Evolutionary conservation across 1,140 invertebrate genomes (phyloP), one percentile per base, ranked within the genome.

Genomic region (Drosophila pandora): DNA sequence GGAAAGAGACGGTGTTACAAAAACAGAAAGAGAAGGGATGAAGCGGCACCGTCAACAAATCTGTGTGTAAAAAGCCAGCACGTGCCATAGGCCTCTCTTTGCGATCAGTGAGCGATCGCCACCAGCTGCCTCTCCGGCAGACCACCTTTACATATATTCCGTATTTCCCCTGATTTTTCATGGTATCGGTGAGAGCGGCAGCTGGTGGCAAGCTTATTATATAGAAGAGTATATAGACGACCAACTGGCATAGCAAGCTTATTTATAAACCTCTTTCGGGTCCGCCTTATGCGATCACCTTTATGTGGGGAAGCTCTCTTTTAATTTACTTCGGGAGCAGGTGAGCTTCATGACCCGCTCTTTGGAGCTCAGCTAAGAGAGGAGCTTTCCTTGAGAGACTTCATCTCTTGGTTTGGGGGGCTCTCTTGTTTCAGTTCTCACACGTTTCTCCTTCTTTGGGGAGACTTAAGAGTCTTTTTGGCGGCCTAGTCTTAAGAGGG

Each of bases 41-140:
- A 7, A 39, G 41, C 30, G 37, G 61, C 12, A 72, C 54, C 59
- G 62, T 37, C 74, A 67, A 62, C 71, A 79, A 84, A 83, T 85
- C 80, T 64, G 70, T 54, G 79, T 54, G 81, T 58, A 83, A 82
- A 82, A 83, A 83, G 79, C 79, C 56, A 84, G 81, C 83, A 87
- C 83, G 83, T 87, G 83, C 83, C 83, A 88, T 39, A 64, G 63
- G 55, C 34, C 59, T 28, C 79, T 64, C 62, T 60, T 23, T 53
- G 34, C 34, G 17, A 17, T 25, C 64, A 41, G 47, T 30, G 13
- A 47, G 28, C 67, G 80, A 82, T 74, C 71, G 71, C 79, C 83
- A 87, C 83, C 83, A 88, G 83, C 83, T 88, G 83, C 79, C 79
- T 79, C 81, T 88, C 57, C 37, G 34, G 34, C 12, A 17, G 17